A percentile compares a stretch with the other conserved stretches of the same genome.
Evolutionary conservation across 2,113 vertebrate genomes (phyloP).

Genomic region (Urocitellus parryii): DNA sequence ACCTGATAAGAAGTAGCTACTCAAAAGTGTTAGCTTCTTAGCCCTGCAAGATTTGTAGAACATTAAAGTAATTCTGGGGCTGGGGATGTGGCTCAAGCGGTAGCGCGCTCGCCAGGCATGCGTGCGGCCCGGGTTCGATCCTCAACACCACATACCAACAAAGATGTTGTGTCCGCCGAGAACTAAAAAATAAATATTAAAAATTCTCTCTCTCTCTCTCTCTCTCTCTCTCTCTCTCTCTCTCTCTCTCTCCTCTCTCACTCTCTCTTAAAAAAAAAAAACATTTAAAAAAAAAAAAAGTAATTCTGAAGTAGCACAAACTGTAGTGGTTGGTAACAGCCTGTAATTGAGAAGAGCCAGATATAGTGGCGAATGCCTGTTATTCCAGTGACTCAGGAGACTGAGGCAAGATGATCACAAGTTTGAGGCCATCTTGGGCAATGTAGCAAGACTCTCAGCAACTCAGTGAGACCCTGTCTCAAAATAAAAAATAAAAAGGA

Average conservation of each 20-base stretch:
- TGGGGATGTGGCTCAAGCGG: no score
- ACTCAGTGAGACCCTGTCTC: background rate
- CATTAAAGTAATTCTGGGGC: background rate
- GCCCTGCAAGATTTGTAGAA: background rate
- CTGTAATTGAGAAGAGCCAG: background rate
- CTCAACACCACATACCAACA: no score
- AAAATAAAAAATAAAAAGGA: background rate
- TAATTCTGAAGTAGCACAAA: background rate
- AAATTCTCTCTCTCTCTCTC: no score
- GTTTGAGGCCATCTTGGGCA: background rate
- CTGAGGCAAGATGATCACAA: background rate
- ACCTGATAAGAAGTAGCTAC: constrained; percentile 54
- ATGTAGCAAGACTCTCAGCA: background rate
- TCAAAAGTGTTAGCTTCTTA: constrained; percentile 27
- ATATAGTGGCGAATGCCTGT: background rate
- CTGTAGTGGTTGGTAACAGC: background rate
- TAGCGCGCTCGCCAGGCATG: no score
- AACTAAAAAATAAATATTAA: no score
- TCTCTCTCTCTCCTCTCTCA: no score
- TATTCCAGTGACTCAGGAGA: background rate
- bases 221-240: no score
- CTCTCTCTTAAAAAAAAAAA: no score
- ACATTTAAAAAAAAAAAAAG: no score
- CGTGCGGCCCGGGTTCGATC: no score
- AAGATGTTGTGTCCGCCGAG: no score